Percentiles rank a stretch among this genome's conserved stretches.
Evolutionary conservation across 2,797 vertebrate species (phyloP).

Genomic region (Sarcoramphus papa): DNA sequence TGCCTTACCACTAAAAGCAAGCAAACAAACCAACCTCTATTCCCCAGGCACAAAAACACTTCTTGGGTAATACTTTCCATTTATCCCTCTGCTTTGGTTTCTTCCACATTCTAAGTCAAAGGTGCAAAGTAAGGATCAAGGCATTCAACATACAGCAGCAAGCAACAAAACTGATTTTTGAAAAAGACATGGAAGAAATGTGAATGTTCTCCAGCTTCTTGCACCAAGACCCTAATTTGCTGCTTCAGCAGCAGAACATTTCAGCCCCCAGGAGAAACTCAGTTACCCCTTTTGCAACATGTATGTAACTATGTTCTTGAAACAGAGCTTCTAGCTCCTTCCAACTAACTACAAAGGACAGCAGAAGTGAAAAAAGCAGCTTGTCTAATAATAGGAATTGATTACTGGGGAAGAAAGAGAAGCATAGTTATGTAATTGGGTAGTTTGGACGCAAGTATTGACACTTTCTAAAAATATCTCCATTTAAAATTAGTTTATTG

Average conservation of each 20-base stretch:
- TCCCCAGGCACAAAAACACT: neutral
- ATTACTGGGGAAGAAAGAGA: neutral
- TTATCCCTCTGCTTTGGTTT: neutral
- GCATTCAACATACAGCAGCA: neutral
- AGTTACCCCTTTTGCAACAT: neutral
- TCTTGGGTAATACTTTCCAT: neutral
- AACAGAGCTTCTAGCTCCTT: neutral
- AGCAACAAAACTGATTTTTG: neutral
- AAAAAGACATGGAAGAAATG: neutral
- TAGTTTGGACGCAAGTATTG: neutral
- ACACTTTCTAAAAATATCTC: slow-evolving; percentile 48
- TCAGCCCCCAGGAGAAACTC: neutral
- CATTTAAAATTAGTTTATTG: slow-evolving; percentile 49
- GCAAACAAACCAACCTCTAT: neutral
- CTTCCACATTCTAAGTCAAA: neutral
- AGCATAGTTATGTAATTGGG: slow-evolving; percentile 34
- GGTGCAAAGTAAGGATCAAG: neutral
- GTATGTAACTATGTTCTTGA: neutral
- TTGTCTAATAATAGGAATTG: slow-evolving; percentile 23
- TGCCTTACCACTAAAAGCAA: neutral
- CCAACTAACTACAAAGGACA: neutral
- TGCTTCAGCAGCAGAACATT: neutral
- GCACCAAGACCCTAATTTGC: neutral
- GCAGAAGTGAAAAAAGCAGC: neutral
- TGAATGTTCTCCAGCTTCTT: neutral